Conservation (phyloP, 2,888 invertebrate genomes). For the Heliconius sara region DNA sequence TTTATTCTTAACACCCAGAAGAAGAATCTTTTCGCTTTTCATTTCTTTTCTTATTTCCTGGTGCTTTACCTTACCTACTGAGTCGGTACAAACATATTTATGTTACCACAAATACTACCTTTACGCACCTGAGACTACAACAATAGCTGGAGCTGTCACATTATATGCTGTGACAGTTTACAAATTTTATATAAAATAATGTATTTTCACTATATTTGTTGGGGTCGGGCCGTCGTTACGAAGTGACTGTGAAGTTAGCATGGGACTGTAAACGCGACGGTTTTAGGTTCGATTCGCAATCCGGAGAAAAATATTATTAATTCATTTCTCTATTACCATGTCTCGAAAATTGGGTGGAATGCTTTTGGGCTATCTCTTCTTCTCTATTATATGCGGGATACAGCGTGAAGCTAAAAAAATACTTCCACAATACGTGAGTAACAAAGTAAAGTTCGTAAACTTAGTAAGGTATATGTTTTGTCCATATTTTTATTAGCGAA, state of each 20-base stretch:
- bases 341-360: not conserved
- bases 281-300: not conserved
- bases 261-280: not conserved
- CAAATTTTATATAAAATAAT: slow-evolving; percentile 5
- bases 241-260: not conserved
- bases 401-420: not conserved
- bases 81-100: slow-evolving; percentile 10
- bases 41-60: too few relatives aligned
- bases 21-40: too few relatives aligned
- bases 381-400: not conserved
- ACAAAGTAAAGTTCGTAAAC: not conserved
- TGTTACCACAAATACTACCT: not conserved
- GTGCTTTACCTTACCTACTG: not conserved
- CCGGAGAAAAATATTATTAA: not conserved
- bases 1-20: too few relatives aligned
- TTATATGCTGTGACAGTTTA: slow-evolving; percentile 2
- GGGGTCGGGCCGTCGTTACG: not conserved
- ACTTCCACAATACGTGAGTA: not conserved
- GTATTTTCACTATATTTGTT: not conserved
- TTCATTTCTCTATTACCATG: not conserved
- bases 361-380: too few relatives aligned
- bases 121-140: slow-evolving; percentile 10
- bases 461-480: not conserved
- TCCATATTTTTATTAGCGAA: too few relatives aligned
- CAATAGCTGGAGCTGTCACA: slow-evolving; percentile 2